These are phyloP conservation scores for Heterocephalus glaber DNA, from an alignment of 2,113 vertebrate species.

Conservation along the genomic window DNA sequence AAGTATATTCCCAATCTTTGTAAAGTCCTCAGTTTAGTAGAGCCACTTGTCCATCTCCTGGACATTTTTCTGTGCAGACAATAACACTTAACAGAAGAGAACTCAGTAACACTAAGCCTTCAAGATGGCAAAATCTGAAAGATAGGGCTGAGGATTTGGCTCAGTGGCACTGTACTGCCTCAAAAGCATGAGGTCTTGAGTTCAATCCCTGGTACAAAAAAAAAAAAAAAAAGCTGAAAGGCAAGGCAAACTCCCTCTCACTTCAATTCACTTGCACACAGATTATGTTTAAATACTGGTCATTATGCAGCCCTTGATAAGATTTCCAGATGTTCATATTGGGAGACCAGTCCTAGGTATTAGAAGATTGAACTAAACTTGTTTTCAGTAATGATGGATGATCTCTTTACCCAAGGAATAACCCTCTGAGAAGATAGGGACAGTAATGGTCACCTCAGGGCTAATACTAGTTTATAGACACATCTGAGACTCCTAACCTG, in stretches of 20 bases:
- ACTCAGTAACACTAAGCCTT: constrained; percentile 9
- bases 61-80: background rate
- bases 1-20: background rate
- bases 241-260: background rate
- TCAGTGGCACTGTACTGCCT: too few species aligned
- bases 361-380: background rate
- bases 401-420: constrained; percentile 43
- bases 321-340: constrained; percentile 68
- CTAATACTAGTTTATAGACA: constrained; percentile 50
- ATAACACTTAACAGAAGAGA: background rate
- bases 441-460: constrained; percentile 2
- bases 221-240: too few species aligned
- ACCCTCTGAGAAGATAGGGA: constrained; percentile 44
- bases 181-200: too few species aligned
- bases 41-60: background rate
- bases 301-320: constrained; percentile 41
- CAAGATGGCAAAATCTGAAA: background rate
- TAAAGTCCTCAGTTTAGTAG: constrained; percentile 49
- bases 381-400: constrained; percentile 66
- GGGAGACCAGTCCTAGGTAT: background rate
- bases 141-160: too few species aligned
- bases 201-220: too few species aligned
- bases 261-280: constrained; percentile 50
- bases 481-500: background rate
- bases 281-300: constrained; percentile 48